Conservation (phyloP, 1,140 invertebrate genomes). For the Sinonovacula constricta region DNA sequence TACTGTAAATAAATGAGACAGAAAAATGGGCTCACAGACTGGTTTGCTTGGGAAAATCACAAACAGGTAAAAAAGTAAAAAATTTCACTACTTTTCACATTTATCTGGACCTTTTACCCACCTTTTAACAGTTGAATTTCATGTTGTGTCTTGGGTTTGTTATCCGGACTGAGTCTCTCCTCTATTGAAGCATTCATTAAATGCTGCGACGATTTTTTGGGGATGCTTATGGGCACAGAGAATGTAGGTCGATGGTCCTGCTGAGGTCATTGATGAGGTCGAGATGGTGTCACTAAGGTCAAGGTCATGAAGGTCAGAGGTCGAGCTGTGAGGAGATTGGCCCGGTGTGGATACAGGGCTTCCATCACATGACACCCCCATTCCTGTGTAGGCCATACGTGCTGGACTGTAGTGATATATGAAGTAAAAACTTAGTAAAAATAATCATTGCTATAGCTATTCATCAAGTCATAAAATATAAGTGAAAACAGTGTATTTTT, state of each 20-base stretch:
- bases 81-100: no score
- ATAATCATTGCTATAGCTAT: no score
- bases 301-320: slow-evolving; percentile 50
- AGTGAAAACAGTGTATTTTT: no score
- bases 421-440: no score
- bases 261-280: slow-evolving; percentile 2
- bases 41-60: no score
- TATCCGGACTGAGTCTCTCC: slow-evolving; percentile 39
- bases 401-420: slow-evolving; percentile 50
- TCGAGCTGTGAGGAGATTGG: slow-evolving; percentile 68
- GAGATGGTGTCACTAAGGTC: neutral
- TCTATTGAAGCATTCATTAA: neutral
- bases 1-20: no score
- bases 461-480: no score
- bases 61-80: no score
- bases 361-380: slow-evolving; percentile 65
- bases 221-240: slow-evolving; percentile 30
- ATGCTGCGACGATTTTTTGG: neutral
- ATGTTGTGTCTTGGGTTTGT: slow-evolving; percentile 24
- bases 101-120: no score
- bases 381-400: slow-evolving; percentile 46
- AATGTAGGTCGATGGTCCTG: slow-evolving; percentile 42
- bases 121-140: slow-evolving; percentile 37
- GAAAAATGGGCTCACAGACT: no score
- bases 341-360: slow-evolving; percentile 74